phyloP scores from a whole-genome alignment of 2,888 invertebrate genomes.

The Drosophila pseudotalamancana region DNA sequence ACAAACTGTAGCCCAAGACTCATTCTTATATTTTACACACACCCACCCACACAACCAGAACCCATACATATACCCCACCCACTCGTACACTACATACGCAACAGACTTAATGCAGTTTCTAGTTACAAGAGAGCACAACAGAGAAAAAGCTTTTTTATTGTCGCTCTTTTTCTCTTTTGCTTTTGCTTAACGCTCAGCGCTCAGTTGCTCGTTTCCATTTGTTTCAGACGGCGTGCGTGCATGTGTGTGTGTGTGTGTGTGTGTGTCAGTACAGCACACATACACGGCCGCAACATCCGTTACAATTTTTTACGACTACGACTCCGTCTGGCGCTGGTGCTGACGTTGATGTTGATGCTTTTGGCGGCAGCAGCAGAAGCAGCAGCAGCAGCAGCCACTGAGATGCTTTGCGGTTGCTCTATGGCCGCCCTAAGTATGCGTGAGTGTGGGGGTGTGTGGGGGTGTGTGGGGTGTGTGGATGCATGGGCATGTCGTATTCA shows the following conservation, averaged over 20 bases:
- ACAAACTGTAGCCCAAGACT: slow-evolving; percentile 15
- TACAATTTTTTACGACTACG: slow-evolving; percentile 77
- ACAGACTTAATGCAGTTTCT: slow-evolving; percentile 67
- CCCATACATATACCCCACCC: no score
- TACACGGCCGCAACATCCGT: slow-evolving; percentile 78
- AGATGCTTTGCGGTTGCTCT: slow-evolving; percentile 61
- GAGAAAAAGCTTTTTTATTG: slow-evolving; percentile 52
- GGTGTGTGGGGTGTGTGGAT: slow-evolving; percentile 18
- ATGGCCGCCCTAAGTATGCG: slow-evolving; percentile 41
- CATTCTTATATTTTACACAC: slow-evolving; percentile 8
- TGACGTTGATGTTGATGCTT: slow-evolving; percentile 75
- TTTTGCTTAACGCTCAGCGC: slow-evolving; percentile 11
- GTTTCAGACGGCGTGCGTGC: slow-evolving; percentile 48
- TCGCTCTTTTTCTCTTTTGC: slow-evolving; percentile 11
- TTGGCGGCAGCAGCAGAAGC: slow-evolving; percentile 53
- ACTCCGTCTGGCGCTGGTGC: slow-evolving; percentile 54
- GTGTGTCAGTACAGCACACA: slow-evolving; percentile 41
- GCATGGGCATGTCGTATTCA: slow-evolving; percentile 66
- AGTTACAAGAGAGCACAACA: slow-evolving; percentile 56
- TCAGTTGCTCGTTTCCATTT: slow-evolving; percentile 69
- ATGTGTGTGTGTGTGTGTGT: slow-evolving; percentile 2
- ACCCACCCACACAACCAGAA: no score
- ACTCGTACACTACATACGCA: slow-evolving; percentile 29
- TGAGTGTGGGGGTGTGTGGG: slow-evolving; percentile 6
- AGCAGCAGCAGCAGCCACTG: slow-evolving; percentile 50